A percentile compares a stretch with the other conserved stretches of the same genome.
phyloP scores from a whole-genome alignment of 2,797 vertebrate species.

The Hippoglossus hippoglossus region DNA sequence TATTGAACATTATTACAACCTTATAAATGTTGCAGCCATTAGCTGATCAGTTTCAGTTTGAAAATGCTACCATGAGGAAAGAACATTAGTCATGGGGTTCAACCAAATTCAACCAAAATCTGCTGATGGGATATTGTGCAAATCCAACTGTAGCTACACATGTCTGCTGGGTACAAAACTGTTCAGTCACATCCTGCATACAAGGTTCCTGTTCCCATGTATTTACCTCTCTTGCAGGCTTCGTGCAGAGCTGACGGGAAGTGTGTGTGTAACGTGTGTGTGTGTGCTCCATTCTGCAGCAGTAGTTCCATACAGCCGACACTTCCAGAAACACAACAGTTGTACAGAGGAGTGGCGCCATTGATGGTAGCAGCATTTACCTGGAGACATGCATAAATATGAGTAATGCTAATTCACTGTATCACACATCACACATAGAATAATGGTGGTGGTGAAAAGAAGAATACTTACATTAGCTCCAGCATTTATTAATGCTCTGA shows the following conservation, averaged over 20 bases:
- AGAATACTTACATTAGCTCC: constrained; percentile 89
- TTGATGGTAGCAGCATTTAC: constrained; percentile 95
- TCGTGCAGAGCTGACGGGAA: constrained; percentile 93
- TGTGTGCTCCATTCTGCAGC: constrained; percentile 90
- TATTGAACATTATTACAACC: no score
- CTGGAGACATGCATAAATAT: constrained; percentile 68
- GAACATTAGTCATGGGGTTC: neutral
- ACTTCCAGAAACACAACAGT: constrained; percentile 91
- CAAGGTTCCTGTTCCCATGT: neutral
- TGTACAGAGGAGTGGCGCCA: constrained; percentile 93
- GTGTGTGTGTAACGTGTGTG: constrained; percentile 86
- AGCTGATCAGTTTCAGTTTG: no score
- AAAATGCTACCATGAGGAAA: neutral
- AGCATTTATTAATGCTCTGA: constrained; percentile 90
- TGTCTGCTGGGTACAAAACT: no score
- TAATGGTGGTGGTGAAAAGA: neutral
- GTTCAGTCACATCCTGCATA: no score
- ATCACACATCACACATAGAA: neutral
- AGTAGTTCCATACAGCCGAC: constrained; percentile 88
- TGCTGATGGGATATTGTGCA: neutral
- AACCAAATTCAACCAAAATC: neutral
- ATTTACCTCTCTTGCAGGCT: constrained; percentile 92
- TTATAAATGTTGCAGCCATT: no score
- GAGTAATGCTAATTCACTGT: neutral
- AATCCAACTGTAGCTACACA: no score